Percentiles rank a stretch among this genome's conserved stretches.
phyloP scores from a whole-genome alignment of 2,888 invertebrate species.

The Galerucella calmariensis region DNA sequence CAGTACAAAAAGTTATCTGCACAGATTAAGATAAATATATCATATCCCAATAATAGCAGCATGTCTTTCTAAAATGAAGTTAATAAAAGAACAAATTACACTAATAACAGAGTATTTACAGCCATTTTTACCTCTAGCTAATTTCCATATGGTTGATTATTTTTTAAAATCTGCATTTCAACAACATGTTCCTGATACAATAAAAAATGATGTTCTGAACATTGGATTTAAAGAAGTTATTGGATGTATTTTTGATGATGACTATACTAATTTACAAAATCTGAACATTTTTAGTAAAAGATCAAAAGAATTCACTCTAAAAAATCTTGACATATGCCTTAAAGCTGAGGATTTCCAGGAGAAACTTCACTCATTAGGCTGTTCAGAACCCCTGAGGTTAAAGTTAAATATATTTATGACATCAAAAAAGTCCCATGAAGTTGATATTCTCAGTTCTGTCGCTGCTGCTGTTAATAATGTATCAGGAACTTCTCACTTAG shows the following conservation, averaged over 20 bases:
- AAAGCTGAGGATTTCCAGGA: conserved; percentile 62
- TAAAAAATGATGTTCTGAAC: conserved; percentile 68
- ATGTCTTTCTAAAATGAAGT: conserved; percentile 69
- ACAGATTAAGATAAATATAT: conserved; percentile 71
- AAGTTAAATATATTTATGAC: conserved; percentile 79
- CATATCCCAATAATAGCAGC: conserved; percentile 68
- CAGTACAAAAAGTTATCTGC: conserved; percentile 78
- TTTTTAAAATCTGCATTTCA: conserved; percentile 73
- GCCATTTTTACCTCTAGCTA: conserved; percentile 72
- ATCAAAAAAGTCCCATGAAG: conserved; percentile 85
- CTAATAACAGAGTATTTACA: conserved; percentile 69
- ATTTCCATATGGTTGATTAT: conserved; percentile 83
- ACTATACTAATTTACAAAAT: conserved; percentile 48
- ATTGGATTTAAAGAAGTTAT: conserved; percentile 65
- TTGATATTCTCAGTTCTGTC: conserved; percentile 73
- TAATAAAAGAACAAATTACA: conserved; percentile 65
- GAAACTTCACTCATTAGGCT: conserved; percentile 57
- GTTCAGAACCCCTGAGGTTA: conserved; percentile 60
- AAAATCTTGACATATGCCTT: conserved; percentile 64
- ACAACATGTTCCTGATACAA: conserved; percentile 67
- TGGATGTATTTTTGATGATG: conserved; percentile 66
- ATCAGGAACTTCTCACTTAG: conserved; percentile 66
- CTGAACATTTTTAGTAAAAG: conserved; percentile 55
- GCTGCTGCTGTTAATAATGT: conserved; percentile 67
- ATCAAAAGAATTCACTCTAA: conserved; percentile 56